Evolutionary conservation across 2,797 vertebrate species (phyloP), one percentile per base, ranked within the genome.

Genomic region (Pempheris klunzingeri): DNA sequence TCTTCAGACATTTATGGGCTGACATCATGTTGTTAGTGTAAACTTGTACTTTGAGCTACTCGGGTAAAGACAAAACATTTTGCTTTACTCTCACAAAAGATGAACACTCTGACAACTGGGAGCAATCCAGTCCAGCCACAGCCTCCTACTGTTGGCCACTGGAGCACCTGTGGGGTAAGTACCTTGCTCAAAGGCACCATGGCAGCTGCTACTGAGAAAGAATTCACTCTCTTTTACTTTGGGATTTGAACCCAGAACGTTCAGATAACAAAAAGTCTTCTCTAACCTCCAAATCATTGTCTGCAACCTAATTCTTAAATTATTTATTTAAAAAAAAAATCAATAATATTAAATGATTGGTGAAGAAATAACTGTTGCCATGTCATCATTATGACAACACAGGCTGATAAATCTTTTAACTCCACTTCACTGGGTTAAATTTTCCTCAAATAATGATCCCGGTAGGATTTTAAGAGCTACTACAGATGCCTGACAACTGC

Each of bases 111-210:
- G 44, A 71, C 54, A 22, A 57, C 47, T 34, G 63, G 64, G 67
- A 74, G 50, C 58, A 20, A 58, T 28, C 77, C 69, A 74, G 71
- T 43, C 26, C 44, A 53, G 57, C 76, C 76, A 68, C 30, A 57
- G 66, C 20, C 58, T 39, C 49, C 58, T 63, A 20, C 69, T 66
- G 67, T n/a, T 46, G 64, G 66, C 53, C 58, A 52, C 54, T 66
- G 74, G 57, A 59, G 44, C 69, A 67, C 69, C 28, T 72, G 65
- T 53, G 65, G 39, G 58, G 68, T 17, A 22, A 60, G 66, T 73
- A 71, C 82, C 80, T 83, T 79, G 78, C 80, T 88, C 52, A 81
- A 90, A 90, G 88, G 89, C 87, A 91, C 84, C 78, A 47, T 44
- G 83, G 88, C 74, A 84, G 78, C 78, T 74, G 83, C 85, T 86